Percentiles rank a stretch among this genome's conserved stretches.
Conservation (phyloP, 1,140 invertebrate genomes). For the Phymastichus coffea region DNA sequence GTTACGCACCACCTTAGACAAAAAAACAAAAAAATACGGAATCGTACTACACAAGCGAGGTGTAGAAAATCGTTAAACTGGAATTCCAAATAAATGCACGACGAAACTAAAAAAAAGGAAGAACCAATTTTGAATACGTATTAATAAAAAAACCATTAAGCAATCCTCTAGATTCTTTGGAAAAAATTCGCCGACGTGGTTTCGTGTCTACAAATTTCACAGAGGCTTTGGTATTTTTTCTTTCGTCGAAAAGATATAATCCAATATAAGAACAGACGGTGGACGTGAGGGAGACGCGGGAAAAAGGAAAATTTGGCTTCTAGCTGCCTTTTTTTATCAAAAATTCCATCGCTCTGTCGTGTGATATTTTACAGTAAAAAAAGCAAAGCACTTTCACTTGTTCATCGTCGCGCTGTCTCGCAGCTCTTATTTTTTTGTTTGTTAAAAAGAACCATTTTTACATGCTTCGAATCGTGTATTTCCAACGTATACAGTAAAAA, state of each 20-base stretch:
- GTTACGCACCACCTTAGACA: constrained; percentile 36
- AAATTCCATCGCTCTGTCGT: constrained; percentile 11
- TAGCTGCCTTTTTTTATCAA: constrained; percentile 19
- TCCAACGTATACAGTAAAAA: constrained; percentile 51
- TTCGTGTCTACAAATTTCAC: no score
- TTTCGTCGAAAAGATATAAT: not conserved
- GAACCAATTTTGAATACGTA: constrained; percentile 12
- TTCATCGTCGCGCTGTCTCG: constrained; percentile 5
- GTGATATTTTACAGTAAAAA: constrained; percentile 24
- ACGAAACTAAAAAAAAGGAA: constrained; percentile 20
- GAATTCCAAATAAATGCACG: constrained; percentile 35
- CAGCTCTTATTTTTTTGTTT: constrained; percentile 8
- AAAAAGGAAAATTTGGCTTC: constrained; percentile 16
- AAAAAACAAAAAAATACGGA: no score
- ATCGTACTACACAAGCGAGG: constrained; percentile 32
- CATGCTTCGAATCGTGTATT: constrained; percentile 37
- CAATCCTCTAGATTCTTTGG: constrained; percentile 15
- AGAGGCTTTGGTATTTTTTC: constrained; percentile 26
- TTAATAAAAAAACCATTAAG: no score
- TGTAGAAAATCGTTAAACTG: constrained; percentile 28
- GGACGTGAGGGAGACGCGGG: constrained; percentile 11
- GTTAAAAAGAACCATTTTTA: constrained; percentile 33
- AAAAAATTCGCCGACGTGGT: constrained; percentile 18
- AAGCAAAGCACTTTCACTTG: constrained; percentile 26
- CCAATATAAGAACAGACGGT: not conserved